Evolutionary conservation across 2,888 invertebrate species (phyloP), one percentile per base, ranked within the genome.

Genomic region (Cremastinae sp.): DNA sequence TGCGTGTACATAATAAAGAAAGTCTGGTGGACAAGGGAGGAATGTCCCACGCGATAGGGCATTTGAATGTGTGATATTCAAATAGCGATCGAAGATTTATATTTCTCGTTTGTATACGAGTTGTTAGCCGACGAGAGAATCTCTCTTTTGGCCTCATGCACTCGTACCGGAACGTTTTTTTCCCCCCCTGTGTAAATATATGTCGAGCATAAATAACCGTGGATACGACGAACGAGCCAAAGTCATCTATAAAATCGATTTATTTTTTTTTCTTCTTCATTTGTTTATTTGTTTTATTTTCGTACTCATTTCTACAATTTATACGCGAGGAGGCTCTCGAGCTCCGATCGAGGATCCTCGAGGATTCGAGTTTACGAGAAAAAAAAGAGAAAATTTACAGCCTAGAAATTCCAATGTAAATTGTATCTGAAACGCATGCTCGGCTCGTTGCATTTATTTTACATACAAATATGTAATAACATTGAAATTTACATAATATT

Each of bases 41-140:
- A 16, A 55, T 47, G 49, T 28, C 43, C 35, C 56, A 20, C 47
- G 16, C 37, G 39, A 41, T 37, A 53, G 35, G 5, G 28, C 28
- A 28, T 5, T 28, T 28, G 16, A 43, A 43, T 9, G 35, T 69
- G 37, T 16, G 55, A 68, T 56, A 68, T 74, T 74, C 62, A 62
- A 74, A 68, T 62, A 35, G 49, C 56, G 18, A 56, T 49, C 35
- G 47, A 45, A 61, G 22, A 61, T 74, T 68, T 61, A 74, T 66
- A 66, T 56, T 41, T 56, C 37, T 7, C 49, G 39, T 28, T 22
- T 53, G 20, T 47, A 39, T 14, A 10, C 28, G 28, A 28, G 28
- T 28, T 28, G 41, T n/a, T 12, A 20, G 16, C 16, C 18, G 41
- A 56, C 14, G 22, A 41, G 18, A 47, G 37, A 56, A 8, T 64